phyloP scores from a whole-genome alignment of 37 sponge, comb jelly and placozoan species.

The Petrosia ficiformis region DNA sequence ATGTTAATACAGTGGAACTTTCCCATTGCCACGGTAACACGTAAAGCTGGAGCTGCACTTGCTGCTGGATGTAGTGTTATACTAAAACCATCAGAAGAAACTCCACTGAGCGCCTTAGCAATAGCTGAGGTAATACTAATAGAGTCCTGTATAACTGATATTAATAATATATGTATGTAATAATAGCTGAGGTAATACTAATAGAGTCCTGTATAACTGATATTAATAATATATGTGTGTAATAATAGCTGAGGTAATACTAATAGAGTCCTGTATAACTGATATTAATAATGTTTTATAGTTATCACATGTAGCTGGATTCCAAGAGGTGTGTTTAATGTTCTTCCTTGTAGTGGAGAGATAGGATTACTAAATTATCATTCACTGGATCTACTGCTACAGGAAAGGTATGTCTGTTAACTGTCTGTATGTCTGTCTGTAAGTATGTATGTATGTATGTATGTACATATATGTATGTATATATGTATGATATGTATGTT shows the following conservation, averaged over 20 bases:
- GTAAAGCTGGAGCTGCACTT: constrained; percentile 89
- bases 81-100: constrained; percentile 93
- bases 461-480: constrained; percentile 94
- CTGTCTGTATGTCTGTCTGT: too few species aligned
- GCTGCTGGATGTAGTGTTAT: constrained; percentile 94
- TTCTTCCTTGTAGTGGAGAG: constrained; percentile 68
- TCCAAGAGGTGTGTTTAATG: constrained; percentile 92
- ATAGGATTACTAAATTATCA: constrained; percentile 68
- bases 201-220: neutral
- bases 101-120: constrained; percentile 86
- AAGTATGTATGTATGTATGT: constrained; percentile 1
- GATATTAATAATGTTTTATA: constrained; percentile 5
- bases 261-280: neutral
- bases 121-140: constrained; percentile 69
- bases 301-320: constrained; percentile 76
- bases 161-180: neutral
- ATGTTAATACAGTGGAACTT: constrained; percentile 78
- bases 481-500: constrained; percentile 80
- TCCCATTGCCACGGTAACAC: constrained; percentile 76
- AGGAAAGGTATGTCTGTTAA: constrained; percentile 86
- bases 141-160: neutral
- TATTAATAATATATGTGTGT: neutral
- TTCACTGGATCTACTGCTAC: constrained; percentile 93
- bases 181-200: neutral
- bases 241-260: neutral